Percentiles rank a stretch among this genome's conserved stretches.
phyloP scores from a whole-genome alignment of 1,140 invertebrate genomes.

The Apis mellifera region DNA sequence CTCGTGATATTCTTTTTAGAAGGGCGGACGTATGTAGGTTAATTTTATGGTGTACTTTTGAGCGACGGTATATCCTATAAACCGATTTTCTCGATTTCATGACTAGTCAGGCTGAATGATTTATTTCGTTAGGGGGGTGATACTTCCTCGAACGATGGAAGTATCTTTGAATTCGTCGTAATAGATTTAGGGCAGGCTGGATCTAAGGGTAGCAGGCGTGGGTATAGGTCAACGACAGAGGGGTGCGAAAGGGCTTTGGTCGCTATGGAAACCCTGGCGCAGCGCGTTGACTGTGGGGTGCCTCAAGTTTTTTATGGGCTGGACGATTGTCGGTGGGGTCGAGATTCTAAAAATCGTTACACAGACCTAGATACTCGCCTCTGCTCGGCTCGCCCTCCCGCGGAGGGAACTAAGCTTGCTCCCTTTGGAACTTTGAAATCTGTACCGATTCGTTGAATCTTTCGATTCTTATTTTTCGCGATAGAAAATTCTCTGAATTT shows the following conservation, averaged over 20 bases:
- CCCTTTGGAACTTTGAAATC: conserved; percentile 35
- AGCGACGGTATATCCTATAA: no score
- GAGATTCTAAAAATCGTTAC: conserved; percentile 77
- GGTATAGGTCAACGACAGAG: conserved; percentile 54
- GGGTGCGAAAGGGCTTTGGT: conserved; percentile 72
- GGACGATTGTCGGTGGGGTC: conserved; percentile 73
- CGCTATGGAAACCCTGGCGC: conserved; percentile 74
- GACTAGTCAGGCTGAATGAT: not conserved
- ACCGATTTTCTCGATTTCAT: not conserved
- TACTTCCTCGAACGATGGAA: conserved; percentile 15
- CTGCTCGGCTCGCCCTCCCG: conserved; percentile 26
- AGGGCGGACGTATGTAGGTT: no score
- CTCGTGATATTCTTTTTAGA: no score
- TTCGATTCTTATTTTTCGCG: not conserved
- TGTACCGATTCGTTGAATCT: not conserved
- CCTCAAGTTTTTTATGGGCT: conserved; percentile 74
- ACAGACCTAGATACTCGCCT: conserved; percentile 72
- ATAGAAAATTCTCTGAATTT: no score
- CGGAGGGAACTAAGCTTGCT: not conserved
- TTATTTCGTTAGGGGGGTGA: conserved; percentile 32
- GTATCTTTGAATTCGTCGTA: conserved; percentile 48
- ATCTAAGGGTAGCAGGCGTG: conserved; percentile 52
- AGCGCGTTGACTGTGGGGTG: conserved; percentile 70
- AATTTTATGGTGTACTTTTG: no score
- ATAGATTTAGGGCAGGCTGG: conserved; percentile 54